Base-by-base conservation (phyloP, 2,888 invertebrate species). In the Ganaspis brasiliensis region DNA sequence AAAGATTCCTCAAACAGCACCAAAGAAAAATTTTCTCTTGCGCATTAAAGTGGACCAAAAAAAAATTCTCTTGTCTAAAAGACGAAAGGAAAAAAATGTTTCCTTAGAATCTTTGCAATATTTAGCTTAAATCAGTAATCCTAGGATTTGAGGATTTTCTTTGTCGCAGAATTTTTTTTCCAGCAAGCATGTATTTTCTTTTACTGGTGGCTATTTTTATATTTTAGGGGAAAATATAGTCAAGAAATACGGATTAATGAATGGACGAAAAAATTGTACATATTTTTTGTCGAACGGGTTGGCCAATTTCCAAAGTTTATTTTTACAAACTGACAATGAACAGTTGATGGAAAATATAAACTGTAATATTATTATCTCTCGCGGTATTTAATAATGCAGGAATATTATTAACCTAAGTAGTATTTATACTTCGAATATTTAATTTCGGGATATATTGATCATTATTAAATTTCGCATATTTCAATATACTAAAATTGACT, bases 71-170 rank as follows among this genome's bases (percentile, higher is more conserved):
- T 40, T 40, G 31, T 67, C 5, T 6, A 10, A 24, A 35, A 67
- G 14, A 21, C 6, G 14, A 8, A 40, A 4, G 14, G 8, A 19
- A 45, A 19, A 45, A 67, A 40, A 21, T 67, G 40, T 40, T 19
- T 14, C 21, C 0, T 63, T 8, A 4, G 12, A 24, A 19, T 2
- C 24, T 67, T 35, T 8, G 4, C 6, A 67, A 67, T 67, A 67
- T 45, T 67, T 63, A n/a, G n/a, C n/a, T 67, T 40, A 40, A 67
- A 67, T 21, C 67, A 21, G 61, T 63, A 40, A 63, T 40, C 19
- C 21, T 5, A 5, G 61, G 21, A 37, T 63, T 40, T 19, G 52
- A 37, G 5, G 14, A 19, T 12, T 21, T 63, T 40, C 16, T 16
- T 59, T 59, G 8, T 1, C 10, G 16, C 19, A 40, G 4, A 14